Percentiles rank a stretch among this genome's conserved stretches.
Conservation (phyloP, 53 echinoderm and acorn worm species). For the Actinopyga echinites region DNA sequence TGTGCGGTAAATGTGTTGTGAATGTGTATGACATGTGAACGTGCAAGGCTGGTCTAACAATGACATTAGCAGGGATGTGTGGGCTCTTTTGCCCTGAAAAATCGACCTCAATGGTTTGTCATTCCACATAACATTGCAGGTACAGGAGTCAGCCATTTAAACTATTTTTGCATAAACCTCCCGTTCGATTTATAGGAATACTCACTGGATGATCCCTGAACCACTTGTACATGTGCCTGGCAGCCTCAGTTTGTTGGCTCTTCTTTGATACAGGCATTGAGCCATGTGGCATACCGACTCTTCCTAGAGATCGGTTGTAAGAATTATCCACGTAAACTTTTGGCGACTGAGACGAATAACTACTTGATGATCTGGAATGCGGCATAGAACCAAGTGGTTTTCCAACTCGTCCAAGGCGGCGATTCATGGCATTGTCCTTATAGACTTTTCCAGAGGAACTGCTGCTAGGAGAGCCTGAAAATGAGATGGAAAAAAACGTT, state of each 20-base stretch:
- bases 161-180: too few species aligned
- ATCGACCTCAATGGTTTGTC: too few species aligned
- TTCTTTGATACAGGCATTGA: conserved; percentile 32
- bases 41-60: too few species aligned
- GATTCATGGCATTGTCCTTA: conserved; percentile 49
- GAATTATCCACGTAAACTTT: conserved; percentile 53
- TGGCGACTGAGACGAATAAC: background rate
- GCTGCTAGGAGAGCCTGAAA: background rate
- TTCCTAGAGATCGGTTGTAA: conserved; percentile 51
- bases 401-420: conserved; percentile 46
- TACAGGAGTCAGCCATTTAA: too few species aligned
- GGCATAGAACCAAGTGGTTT: conserved; percentile 50
- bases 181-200: background rate
- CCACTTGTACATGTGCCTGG: background rate
- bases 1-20: too few species aligned
- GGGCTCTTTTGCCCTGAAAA: too few species aligned
- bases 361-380: conserved; percentile 31
- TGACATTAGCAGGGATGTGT: too few species aligned
- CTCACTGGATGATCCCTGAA: background rate
- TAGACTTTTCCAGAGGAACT: conserved; percentile 10
- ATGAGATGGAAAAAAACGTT: too few species aligned
- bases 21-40: too few species aligned
- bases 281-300: conserved; percentile 48
- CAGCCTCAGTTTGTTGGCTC: background rate
- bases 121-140: too few species aligned